Evolutionary conservation across 2,888 invertebrate species (phyloP).

Genomic region (Galerucella pusilla): DNA sequence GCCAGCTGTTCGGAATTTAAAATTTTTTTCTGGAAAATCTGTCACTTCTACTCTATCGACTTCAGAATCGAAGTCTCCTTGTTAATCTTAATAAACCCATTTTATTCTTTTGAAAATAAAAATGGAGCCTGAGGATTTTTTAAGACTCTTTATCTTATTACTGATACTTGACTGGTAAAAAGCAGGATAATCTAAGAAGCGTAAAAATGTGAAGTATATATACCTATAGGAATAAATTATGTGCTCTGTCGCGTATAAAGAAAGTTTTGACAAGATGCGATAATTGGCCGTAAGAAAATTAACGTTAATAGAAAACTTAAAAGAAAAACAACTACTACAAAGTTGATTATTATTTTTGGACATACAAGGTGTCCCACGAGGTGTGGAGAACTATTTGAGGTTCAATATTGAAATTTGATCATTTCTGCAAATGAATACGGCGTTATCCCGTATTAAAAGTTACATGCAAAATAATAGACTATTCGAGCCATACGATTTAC

Average conservation of each 20-base stretch:
- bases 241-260: constrained; percentile 7
- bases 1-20: constrained; percentile 54
- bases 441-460: too few relatives aligned
- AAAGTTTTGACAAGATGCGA: constrained; percentile 29
- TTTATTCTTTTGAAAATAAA: constrained; percentile 43
- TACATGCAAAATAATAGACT: too few relatives aligned
- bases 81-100: constrained; percentile 46
- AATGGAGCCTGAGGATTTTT: constrained; percentile 31
- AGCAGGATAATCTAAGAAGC: constrained; percentile 1
- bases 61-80: constrained; percentile 41
- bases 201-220: constrained; percentile 8
- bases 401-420: too few relatives aligned
- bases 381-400: too few relatives aligned
- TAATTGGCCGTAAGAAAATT: too few relatives aligned
- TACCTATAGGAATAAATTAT: constrained; percentile 4
- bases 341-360: too few relatives aligned
- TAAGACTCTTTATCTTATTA: constrained; percentile 32
- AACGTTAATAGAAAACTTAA: too few relatives aligned
- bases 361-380: too few relatives aligned
- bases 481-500: too few relatives aligned
- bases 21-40: constrained; percentile 48
- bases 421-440: too few relatives aligned
- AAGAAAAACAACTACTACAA: too few relatives aligned
- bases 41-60: constrained; percentile 36
- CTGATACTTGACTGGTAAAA: neutral